Evolutionary conservation across 2,113 vertebrate species (phyloP).

Genomic region (Cygnus buccinator): DNA sequence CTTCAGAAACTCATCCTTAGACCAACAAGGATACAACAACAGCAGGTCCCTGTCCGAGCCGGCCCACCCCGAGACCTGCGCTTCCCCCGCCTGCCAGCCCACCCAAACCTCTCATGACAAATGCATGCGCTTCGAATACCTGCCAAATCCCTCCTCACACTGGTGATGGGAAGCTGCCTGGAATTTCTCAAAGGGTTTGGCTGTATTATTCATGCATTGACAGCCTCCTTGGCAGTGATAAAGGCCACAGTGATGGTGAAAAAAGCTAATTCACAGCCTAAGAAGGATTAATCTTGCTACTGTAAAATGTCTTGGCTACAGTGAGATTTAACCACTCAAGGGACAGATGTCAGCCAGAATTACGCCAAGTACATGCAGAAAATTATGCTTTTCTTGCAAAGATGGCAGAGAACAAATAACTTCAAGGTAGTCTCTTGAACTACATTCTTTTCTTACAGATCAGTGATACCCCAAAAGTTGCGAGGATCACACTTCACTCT

Average conservation of each 20-base stretch:
- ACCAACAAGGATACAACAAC: not conserved
- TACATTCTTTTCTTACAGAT: not conserved
- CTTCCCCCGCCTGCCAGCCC: not conserved
- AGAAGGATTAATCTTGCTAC: slow-evolving; percentile 49
- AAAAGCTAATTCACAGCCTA: slow-evolving; percentile 39
- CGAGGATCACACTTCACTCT: not conserved
- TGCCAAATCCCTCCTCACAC: not conserved
- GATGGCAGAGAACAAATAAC: not conserved
- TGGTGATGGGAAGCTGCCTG: not conserved
- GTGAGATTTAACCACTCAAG: not conserved
- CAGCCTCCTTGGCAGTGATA: not conserved
- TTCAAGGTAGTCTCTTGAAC: not conserved
- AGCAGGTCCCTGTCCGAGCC: not conserved
- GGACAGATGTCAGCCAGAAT: not conserved
- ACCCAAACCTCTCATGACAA: not conserved
- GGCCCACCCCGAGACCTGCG: not conserved
- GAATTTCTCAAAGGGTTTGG: not conserved
- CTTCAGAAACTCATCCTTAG: not conserved
- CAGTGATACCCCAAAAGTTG: not conserved
- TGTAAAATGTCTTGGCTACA: slow-evolving; percentile 25
- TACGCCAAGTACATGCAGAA: not conserved
- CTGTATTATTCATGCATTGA: not conserved
- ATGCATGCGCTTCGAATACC: not conserved
- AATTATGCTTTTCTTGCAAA: not conserved
- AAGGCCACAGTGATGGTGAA: not conserved